Percentiles rank a stretch among this genome's conserved stretches.
Conservation (phyloP, 2,113 vertebrate genomes). For the Catharus fuscescens region DNA sequence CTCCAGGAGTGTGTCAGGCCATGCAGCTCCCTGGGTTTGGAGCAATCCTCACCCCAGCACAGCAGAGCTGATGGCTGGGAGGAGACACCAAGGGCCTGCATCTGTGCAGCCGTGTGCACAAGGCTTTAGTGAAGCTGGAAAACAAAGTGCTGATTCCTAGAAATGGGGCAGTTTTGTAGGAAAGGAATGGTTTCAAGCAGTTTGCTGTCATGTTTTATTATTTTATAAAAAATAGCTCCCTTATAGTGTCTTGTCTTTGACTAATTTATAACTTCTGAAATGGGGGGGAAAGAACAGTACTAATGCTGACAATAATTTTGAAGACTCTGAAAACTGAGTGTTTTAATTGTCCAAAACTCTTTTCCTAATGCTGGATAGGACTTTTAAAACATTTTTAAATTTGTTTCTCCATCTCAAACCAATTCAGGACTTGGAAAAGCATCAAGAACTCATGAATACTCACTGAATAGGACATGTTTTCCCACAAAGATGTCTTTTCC, state of each 20-base stretch:
- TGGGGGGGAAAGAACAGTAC: not conserved
- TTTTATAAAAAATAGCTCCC: not conserved
- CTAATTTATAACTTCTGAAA: not conserved
- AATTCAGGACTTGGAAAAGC: not conserved
- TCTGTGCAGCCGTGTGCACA: accelerated
- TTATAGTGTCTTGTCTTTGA: not conserved
- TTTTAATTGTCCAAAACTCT: not conserved
- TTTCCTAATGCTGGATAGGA: not conserved
- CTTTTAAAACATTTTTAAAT: not conserved
- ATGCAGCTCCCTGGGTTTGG: not conserved
- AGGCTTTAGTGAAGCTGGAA: not conserved
- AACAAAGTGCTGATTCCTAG: not conserved
- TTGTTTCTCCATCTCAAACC: not conserved
- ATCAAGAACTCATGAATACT: not conserved
- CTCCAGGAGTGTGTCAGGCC: not conserved
- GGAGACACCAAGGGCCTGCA: accelerated
- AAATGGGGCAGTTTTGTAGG: not conserved
- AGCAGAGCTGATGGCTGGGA: not conserved
- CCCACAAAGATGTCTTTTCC: not conserved
- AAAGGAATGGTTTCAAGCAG: not conserved
- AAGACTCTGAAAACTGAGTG: not conserved
- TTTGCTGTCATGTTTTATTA: not conserved
- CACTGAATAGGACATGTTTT: not conserved
- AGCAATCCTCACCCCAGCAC: not conserved
- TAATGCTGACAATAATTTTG: not conserved